Evolutionary conservation across 2,888 invertebrate genomes (phyloP), one percentile per base, ranked within the genome.

Genomic region (Tipula confusa): DNA sequence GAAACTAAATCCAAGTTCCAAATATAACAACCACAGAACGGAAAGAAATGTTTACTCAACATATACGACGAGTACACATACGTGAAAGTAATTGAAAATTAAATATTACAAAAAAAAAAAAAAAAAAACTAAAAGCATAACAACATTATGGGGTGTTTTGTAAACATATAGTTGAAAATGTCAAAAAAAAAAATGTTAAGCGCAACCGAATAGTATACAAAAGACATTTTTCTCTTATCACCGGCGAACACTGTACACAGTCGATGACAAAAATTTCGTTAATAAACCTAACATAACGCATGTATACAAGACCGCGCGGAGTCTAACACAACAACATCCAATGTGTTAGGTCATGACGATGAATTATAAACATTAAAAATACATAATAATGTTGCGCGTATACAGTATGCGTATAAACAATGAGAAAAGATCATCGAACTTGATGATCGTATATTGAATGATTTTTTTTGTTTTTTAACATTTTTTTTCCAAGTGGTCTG

Each of bases 1-100:
- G 43, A 43, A 43, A 43, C 43, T 15, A 43, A 43, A 15, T n/a
- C 43, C 43, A 24, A 64, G 24, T 64, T 64, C 64, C 64, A 64
- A 64, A 64, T 24, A 64, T 24, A 64, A 24, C 18, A 24, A 64
- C n/a, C 64, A 64, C 64, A 24, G 64, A 64, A 64, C 64, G 64
- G 64, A 64, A 64, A 64, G 64, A 64, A 64, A 64, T 64, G 64
- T 64, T 64, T 64, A 64, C 64, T 64, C 64, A 64, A 64, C n/a
- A 24, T 64, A 64, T 18, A 18, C 48, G 33, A 33, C 33, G 33
- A 9, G 11, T 33, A 48, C 48, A 18, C 18, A 64, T 64, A 64
- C 64, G 64, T 64, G 64, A 64, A 64, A 18, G 64, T 64, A 18
- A 64, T 64, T 9, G 24, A 64, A 64, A 24, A 64, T 64, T 43